phyloP scores from a whole-genome alignment of 2,888 invertebrate species.

The Diachrysia chrysitis region DNA sequence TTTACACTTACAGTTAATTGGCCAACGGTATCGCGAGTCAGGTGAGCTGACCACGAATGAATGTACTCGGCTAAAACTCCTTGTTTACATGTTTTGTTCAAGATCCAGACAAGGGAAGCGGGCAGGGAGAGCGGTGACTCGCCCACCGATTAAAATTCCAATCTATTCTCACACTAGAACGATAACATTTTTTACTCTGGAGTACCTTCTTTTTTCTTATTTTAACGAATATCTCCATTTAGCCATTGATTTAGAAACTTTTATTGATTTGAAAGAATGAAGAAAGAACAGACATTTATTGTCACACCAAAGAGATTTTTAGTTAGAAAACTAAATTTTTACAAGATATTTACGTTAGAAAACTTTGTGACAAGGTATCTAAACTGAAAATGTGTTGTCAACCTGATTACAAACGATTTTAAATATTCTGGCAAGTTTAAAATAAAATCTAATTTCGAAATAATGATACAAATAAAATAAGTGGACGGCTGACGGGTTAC shows the following conservation, averaged over 20 bases:
- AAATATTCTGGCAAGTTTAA: slow-evolving; percentile 26
- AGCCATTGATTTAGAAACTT: not conserved
- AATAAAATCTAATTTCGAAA: slow-evolving; percentile 45
- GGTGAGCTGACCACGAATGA: not conserved
- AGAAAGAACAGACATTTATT: no score
- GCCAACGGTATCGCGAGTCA: not conserved
- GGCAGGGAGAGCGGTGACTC: not conserved
- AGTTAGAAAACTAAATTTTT: no score
- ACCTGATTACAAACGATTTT: not conserved
- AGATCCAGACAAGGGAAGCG: not conserved
- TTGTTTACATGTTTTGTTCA: slow-evolving; percentile 4
- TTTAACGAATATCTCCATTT: not conserved
- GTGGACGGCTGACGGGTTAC: slow-evolving; percentile 46
- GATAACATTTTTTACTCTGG: slow-evolving; percentile 1
- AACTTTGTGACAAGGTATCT: not conserved
- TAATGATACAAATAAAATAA: slow-evolving; percentile 52
- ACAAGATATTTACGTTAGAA: not conserved
- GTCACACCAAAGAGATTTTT: no score
- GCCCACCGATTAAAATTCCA: slow-evolving; percentile 48
- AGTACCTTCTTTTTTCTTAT: not conserved
- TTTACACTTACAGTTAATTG: slow-evolving; percentile 4
- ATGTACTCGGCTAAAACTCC: not conserved
- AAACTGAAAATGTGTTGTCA: not conserved
- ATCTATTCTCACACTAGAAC: slow-evolving; percentile 4
- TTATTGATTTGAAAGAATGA: not conserved